Evolutionary conservation across 2,797 vertebrate genomes (phyloP).

Genomic region (Molossus alvarezi): DNA sequence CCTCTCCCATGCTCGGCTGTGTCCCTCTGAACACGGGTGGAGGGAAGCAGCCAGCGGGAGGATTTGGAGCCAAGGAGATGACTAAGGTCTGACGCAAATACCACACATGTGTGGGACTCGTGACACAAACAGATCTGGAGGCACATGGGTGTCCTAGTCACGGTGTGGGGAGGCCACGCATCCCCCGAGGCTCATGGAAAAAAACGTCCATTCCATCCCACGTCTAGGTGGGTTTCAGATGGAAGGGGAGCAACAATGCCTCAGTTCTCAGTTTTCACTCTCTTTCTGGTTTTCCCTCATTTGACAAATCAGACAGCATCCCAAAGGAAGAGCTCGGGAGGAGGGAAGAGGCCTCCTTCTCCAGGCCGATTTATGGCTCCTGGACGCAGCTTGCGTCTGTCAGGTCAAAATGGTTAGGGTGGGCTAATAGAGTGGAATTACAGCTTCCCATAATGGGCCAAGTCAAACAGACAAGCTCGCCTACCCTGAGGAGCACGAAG

Average conservation of each 20-base stretch:
- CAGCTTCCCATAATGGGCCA: slow-evolving; percentile 85
- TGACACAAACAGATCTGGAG: not conserved
- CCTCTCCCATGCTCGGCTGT: not conserved
- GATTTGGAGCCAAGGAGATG: slow-evolving; percentile 58
- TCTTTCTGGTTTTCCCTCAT: slow-evolving; percentile 16
- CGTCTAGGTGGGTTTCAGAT: not conserved
- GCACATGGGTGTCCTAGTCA: rapidly evolving
- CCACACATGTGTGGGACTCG: not conserved
- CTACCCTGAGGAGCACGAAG: slow-evolving; percentile 81
- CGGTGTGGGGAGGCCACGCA: not conserved
- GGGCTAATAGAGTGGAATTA: slow-evolving; percentile 83
- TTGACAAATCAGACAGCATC: slow-evolving; percentile 56
- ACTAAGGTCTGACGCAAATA: slow-evolving; percentile 62
- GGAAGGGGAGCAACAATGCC: not conserved
- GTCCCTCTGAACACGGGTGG: not conserved
- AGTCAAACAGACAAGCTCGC: slow-evolving; percentile 87
- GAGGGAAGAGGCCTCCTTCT: slow-evolving; percentile 54
- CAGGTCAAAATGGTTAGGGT: slow-evolving; percentile 84
- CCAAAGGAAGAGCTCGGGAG: slow-evolving; percentile 23
- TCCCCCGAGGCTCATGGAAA: not conserved
- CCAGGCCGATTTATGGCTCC: slow-evolving; percentile 58
- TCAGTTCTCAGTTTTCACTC: not conserved
- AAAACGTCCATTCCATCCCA: rapidly evolving
- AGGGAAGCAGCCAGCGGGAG: not conserved
- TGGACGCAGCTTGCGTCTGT: slow-evolving; percentile 79